Base-by-base conservation (phyloP, 2,888 invertebrate species). In the Apotomis betuletana region DNA sequence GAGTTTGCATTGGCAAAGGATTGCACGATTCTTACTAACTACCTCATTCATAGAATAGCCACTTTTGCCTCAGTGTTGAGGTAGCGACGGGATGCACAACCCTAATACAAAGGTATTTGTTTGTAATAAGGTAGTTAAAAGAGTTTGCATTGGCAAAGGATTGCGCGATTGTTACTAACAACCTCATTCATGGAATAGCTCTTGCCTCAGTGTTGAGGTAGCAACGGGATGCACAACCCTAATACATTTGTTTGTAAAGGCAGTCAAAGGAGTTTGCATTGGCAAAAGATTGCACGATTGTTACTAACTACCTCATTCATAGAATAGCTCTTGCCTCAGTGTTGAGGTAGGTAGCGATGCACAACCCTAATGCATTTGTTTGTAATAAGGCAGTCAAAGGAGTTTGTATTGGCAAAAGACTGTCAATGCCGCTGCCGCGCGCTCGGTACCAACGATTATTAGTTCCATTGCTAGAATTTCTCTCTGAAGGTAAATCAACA, bases 301-400 rank as follows among this genome's bases (percentile, higher is more conserved):
- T 27, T 27, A 27, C 27, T 27, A 27, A 27, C 27, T 27, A 27
- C 27, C 27, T 27, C 27, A 27, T 27, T 27, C 27, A 27, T 27
- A 2, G 27, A 27, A 27, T 27, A 27, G 27, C 27, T 27, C 27
- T 27, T 27, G 27, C 27, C 27, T 27, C 27, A 27, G 27, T 12
- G 36, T 27, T 63, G 62, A 52, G 62, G n/a, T 13, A 62, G 62
- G 4, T 1, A 5, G 44, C 5, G 15, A 0, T 41, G 44, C 46
- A 63, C 52, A 41, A 3, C 51, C 38, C 46, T 51, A 44, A 13
- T 4, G 38, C 51, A 9, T 49, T 63, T 63, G 38, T 63, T 63
- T 41, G 38, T 52, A 54, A 36, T 10, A 13, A 63, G 10, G 38
- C 52, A 52, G 63, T 63, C 52, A 63, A 52, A 63, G 63, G 52